Conservation (phyloP, 2,113 vertebrate species). For the Capra hircus region DNA sequence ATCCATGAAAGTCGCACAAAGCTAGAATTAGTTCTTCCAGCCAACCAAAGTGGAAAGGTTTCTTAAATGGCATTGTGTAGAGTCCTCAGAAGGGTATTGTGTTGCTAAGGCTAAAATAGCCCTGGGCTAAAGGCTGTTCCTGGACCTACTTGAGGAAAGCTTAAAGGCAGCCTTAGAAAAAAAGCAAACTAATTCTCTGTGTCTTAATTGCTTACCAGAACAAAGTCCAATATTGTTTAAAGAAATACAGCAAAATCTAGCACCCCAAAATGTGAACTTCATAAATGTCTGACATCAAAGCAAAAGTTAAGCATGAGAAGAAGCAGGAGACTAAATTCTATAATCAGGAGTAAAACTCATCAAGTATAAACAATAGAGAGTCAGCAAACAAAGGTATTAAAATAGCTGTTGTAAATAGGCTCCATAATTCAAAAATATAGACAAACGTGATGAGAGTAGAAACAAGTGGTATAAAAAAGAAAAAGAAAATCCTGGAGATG, state of each 20-base stretch:
- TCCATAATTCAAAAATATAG: background rate
- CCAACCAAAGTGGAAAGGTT: background rate
- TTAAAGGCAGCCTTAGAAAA: background rate
- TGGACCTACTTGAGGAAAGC: background rate
- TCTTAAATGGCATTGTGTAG: background rate
- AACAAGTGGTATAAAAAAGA: background rate
- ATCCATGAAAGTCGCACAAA: background rate
- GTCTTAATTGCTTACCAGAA: background rate
- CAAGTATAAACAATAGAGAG: background rate
- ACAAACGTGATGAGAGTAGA: background rate
- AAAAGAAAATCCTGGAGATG: background rate
- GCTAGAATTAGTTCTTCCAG: background rate
- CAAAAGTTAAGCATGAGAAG: conserved; percentile 5
- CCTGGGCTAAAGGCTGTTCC: background rate
- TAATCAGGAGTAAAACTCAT: background rate
- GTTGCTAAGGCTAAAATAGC: background rate
- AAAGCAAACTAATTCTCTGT: background rate
- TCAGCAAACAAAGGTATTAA: background rate
- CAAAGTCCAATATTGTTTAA: background rate
- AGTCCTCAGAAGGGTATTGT: background rate
- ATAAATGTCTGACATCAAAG: background rate
- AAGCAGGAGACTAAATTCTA: background rate
- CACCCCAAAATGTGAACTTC: background rate
- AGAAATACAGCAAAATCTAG: conserved; percentile 15
- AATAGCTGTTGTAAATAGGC: background rate